Conservation (phyloP, 2,797 vertebrate genomes). For the Paguma larvata region DNA sequence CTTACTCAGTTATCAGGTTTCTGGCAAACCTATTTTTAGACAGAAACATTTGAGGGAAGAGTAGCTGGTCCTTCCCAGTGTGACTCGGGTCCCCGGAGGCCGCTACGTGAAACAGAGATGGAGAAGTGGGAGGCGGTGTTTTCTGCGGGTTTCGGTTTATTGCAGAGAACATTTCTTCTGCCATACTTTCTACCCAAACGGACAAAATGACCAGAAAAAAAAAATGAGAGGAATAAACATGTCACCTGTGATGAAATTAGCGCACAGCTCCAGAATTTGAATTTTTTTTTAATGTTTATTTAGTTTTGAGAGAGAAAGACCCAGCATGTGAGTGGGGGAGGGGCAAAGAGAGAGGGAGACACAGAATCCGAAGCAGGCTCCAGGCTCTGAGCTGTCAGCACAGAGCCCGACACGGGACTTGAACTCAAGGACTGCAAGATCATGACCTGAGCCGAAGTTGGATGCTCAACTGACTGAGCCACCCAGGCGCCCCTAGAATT, state of each 20-base stretch:
- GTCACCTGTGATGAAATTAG: not conserved
- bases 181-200: not conserved
- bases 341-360: too few species aligned
- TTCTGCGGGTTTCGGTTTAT: not conserved
- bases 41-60: not conserved
- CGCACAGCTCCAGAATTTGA: not conserved
- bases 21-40: not conserved
- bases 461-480: too few species aligned
- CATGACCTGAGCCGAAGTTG: too few species aligned
- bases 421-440: too few species aligned
- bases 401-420: too few species aligned
- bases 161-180: not conserved
- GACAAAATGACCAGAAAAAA: not conserved
- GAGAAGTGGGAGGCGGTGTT: not conserved
- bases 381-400: too few species aligned
- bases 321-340: too few species aligned
- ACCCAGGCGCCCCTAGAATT: not conserved
- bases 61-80: not conserved
- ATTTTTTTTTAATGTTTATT: too few species aligned
- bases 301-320: too few species aligned
- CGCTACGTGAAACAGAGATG: not conserved
- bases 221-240: not conserved
- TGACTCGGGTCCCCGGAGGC: not conserved
- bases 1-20: not conserved
- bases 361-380: too few species aligned